Percentiles rank a stretch among this genome's conserved stretches.
phyloP scores from a whole-genome alignment of 2,797 vertebrate genomes.

The Liasis olivaceus region DNA sequence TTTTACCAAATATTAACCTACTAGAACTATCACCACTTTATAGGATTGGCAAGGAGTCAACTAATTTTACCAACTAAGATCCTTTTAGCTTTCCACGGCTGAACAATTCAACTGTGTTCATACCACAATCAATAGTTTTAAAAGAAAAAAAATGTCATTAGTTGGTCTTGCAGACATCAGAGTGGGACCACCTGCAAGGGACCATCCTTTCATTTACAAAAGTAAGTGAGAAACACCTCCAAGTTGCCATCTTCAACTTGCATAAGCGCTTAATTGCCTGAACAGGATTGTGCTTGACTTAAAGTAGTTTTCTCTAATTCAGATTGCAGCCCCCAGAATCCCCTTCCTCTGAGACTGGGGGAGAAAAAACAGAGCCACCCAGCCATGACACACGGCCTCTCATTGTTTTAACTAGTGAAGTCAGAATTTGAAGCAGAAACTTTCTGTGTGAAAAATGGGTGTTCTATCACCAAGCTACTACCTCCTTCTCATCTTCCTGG shows the following conservation, averaged over 20 bases:
- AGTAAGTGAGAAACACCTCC: not conserved
- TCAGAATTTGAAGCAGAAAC: not conserved
- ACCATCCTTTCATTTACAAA: not conserved
- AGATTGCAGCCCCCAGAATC: not conserved
- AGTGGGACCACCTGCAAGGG: not conserved
- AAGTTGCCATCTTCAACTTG: not conserved
- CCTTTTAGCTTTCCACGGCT: not conserved
- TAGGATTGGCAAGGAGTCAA: not conserved
- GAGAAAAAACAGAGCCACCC: not conserved
- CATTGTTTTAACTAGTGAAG: too few relatives aligned
- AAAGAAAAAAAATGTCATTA: not conserved
- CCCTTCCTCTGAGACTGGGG: too few relatives aligned
- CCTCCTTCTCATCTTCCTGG: not conserved
- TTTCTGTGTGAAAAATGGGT: not conserved
- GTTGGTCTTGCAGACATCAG: not conserved
- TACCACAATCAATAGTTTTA: not conserved
- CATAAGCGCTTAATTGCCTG: not conserved
- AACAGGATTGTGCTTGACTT: too few relatives aligned
- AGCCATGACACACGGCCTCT: not conserved
- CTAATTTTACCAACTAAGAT: not conserved
- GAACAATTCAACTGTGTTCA: too few relatives aligned
- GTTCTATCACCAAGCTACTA: not conserved
- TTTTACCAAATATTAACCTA: not conserved
- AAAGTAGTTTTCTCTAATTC: not conserved
- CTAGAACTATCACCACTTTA: slow-evolving; percentile 34